Base-by-base conservation (phyloP, 2,797 vertebrate species). In the Hoplostethus mediterraneus region DNA sequence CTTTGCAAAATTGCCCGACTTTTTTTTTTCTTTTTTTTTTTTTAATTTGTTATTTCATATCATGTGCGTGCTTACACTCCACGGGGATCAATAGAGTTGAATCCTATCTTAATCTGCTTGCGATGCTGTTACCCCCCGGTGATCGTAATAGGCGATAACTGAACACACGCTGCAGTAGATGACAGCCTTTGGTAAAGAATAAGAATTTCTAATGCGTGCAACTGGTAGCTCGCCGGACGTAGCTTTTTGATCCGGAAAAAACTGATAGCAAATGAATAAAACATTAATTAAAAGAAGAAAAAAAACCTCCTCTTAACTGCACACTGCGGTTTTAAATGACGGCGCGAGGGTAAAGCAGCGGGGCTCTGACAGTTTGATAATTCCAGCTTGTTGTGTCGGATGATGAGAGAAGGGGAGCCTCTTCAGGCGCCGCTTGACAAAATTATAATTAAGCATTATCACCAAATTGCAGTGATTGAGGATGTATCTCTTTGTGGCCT, bases 381-480 rank as follows among this genome's bases (percentile, higher is more conserved):
- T 83, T 76, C 57, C 59, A 64, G 67, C 66, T 17, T 17, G 76
- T 79, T 84, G 75, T 76, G 79, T 71, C 44, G 65, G 69, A 70
- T 82, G 80, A 84, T 80, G 77, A 79, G 78, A 71, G 75, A 51
- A 57, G 63, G 66, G 61, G 51, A 21, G 21, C 47, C 81, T 86
- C 85, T 87, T 85, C 84, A 90, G 79, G 77, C 76, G 7, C 80
- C 48, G 67, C 87, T 84, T 82, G 82, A 90, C 81, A 79, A 77
- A 85, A 90, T 90, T 80, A 89, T 82, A 90, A 92, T 89, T 79
- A 89, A 71, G 78, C 58, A 83, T 91, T 88, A 90, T 89, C 86
- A 79, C 73, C 80, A 86, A 90, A 90, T 86, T 90, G 82, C 85
- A 84, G 79, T 81, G 83, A 87, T 84, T 87, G 84, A 82, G 84